Evolutionary conservation across 2,113 vertebrate genomes (phyloP), one percentile per base, ranked within the genome.

Genomic region (Pica pica): DNA sequence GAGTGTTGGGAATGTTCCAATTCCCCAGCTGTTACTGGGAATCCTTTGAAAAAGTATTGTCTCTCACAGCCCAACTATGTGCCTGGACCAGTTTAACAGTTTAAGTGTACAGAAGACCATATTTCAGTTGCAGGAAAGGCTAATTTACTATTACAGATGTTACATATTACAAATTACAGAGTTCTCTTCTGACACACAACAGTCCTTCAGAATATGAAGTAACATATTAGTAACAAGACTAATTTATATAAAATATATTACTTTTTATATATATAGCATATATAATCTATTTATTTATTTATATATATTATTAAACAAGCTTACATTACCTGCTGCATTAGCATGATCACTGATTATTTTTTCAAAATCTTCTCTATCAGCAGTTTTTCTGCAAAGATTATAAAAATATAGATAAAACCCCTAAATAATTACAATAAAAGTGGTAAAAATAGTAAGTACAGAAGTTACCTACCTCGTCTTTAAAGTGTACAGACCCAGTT

Each of bases 261-360:
- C 30, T 74, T 59, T 35, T 14, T 41, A 69, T 37, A 49, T 28
- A 53, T 20, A 24, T 20, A 52, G 8, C 4, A 12, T 11, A 55
- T 11, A 59, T 15, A 56, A 30, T 50, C 4, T 47, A 16, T 57
- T 20, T 65, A 9, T 55, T 31, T 61, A 3, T 39, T 21, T 41
- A 27, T 23, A 28, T 49, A 16, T 55, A 37, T 46, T 46, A 33
- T 78, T 67, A 93, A 67, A 83, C 39, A 87, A 46, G 52, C 18
- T 91, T 89, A 37, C 42, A 39, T 97, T 99, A 99, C 99, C 99
- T 99, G 98, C 96, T 97, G 98, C 95, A 92, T 93, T 89, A 52
- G 99, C 98, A 78, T 98, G 98, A 57, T 98, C 97, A 90, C 95
- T 98, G 97, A 99, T 98, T 95, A 98, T 97, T 90, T 98, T 98